Base-by-base conservation (phyloP, 2,888 invertebrate species). In the Patella caerulea region DNA sequence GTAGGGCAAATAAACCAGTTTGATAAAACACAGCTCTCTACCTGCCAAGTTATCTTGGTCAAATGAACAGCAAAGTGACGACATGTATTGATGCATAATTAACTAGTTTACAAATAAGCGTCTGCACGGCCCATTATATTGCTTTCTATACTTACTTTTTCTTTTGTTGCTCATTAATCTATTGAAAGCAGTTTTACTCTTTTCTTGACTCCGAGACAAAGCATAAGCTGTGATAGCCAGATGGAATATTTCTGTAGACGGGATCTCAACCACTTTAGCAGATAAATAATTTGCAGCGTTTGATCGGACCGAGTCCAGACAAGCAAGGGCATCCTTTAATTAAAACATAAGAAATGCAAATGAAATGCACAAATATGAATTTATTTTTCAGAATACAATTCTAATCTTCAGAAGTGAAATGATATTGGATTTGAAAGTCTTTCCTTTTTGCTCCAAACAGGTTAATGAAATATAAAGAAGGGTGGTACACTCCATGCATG, bases 221-320 rank as follows among this genome's bases (percentile, higher is more conserved):
- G 98, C 97, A 91, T 97, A 96, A 0, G 98, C 95, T 0, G 96
- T 96, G 71, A 98, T 95, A 9, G 98, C 96, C 59, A 97, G 94
- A 89, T 97, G 96, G 91, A 96, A 97, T 0, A 97, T 95, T 84
- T 95, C 94, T 1, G 81, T 79, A 15, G 83, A 79, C 9, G 80
- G 76, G 2, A 90, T 87, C 73, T 82, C 81, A n/a, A 69, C 59
- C 0, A 86, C 74, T 59, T 86, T 80, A 9, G 75, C 72, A 11
- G 85, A 84, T 78, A 91, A 79, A 78, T 88, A 91, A 56, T 86
- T 83, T 0, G 87, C 85, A 0, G 88, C 91, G 19, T 79, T 78
- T 29, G 84, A 82, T 65, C 80, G 79, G 7, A 90, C 85, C 34
- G 86, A 86, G 70, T 87, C 88, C 3, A 87, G 82, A 78, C 85